Evolutionary conservation across 1,140 invertebrate genomes (phyloP).

Genomic region (Helicoverpa armigera): DNA sequence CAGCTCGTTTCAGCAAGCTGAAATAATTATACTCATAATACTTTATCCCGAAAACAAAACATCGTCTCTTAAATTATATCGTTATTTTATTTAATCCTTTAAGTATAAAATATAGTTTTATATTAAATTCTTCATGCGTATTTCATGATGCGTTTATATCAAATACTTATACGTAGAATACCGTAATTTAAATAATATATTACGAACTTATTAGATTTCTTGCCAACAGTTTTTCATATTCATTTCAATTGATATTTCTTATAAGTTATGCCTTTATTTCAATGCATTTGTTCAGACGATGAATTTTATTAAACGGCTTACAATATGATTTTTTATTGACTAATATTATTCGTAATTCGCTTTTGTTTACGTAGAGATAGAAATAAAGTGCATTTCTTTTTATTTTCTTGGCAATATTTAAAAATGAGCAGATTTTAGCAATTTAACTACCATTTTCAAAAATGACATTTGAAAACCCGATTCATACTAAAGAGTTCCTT

Average conservation of each 20-base stretch:
- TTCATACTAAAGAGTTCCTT: not conserved
- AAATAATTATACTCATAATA: too few species aligned
- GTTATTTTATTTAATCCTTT: too few species aligned
- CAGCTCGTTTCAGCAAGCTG: too few species aligned
- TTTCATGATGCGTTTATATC: too few species aligned
- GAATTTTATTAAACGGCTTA: not conserved
- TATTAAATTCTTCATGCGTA: too few species aligned
- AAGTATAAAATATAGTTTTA: too few species aligned
- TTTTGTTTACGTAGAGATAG: not conserved
- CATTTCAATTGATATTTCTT: not conserved
- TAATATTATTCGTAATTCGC: not conserved
- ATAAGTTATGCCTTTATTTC: constrained; percentile 1
- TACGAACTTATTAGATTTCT: constrained; percentile 4
- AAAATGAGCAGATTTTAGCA: too few species aligned
- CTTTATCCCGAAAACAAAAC: too few species aligned
- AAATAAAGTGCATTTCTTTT: not conserved
- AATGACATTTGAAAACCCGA: too few species aligned
- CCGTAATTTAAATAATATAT: not conserved
- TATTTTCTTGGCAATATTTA: too few species aligned
- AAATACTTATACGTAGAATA: not conserved
- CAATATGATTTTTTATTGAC: not conserved
- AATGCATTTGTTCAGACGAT: constrained; percentile 1
- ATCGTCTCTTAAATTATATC: too few species aligned
- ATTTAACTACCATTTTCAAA: too few species aligned
- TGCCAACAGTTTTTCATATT: constrained; percentile 13